Percentiles rank a stretch among this genome's conserved stretches.
phyloP scores from a whole-genome alignment of 2,113 vertebrate species.

The Conger conger region DNA sequence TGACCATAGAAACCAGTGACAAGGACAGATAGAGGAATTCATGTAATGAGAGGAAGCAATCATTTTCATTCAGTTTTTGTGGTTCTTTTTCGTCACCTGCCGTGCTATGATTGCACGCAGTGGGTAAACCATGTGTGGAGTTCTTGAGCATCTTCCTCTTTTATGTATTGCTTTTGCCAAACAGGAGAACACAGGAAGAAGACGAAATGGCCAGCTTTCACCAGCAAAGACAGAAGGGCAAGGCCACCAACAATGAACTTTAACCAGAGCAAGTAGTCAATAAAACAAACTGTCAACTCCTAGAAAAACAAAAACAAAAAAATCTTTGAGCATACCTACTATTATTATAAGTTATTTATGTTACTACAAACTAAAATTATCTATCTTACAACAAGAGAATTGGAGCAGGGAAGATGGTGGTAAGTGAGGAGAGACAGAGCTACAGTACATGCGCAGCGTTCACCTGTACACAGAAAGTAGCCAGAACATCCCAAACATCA shows the following conservation, averaged over 20 bases:
- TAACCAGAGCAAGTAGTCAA: background rate
- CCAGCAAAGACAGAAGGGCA: no score
- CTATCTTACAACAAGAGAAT: background rate
- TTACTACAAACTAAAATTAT: no score
- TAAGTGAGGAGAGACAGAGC: background rate
- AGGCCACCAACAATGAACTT: background rate
- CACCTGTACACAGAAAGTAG: background rate
- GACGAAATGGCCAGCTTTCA: background rate
- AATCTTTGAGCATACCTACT: background rate
- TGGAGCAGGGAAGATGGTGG: background rate
- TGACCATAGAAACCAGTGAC: background rate
- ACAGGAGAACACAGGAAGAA: background rate
- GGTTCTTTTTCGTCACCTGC: background rate
- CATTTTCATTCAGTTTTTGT: conserved; percentile 1
- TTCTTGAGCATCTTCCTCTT: background rate
- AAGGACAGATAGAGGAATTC: background rate
- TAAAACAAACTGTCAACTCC: background rate
- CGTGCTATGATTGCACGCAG: background rate
- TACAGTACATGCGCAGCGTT: background rate
- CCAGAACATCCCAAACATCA: background rate
- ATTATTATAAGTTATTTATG: no score
- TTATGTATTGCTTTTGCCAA: background rate
- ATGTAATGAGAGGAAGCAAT: background rate
- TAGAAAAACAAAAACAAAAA: background rate
- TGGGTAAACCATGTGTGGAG: background rate